Conservation (phyloP, 2,113 vertebrate species). For the Columbina picui region DNA sequence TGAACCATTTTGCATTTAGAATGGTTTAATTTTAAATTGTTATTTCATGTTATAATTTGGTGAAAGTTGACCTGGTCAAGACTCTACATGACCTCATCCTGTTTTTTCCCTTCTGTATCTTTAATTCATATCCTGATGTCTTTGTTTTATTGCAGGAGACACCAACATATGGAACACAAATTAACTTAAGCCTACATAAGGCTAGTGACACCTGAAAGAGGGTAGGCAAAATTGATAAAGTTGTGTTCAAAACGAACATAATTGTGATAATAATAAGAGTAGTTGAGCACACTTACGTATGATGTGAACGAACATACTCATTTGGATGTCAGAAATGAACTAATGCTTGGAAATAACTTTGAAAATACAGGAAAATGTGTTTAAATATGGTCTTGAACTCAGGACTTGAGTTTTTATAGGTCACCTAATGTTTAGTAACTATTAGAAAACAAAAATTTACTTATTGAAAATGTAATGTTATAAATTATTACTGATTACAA, state of each 20-base stretch:
- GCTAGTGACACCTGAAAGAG: conserved; percentile 6
- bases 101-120: background rate
- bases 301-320: background rate
- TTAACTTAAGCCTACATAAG: conserved; percentile 38
- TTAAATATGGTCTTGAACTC: background rate
- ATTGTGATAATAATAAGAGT: background rate
- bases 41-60: background rate
- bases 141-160: conserved; percentile 41
- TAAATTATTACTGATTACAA: background rate
- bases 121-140: background rate
- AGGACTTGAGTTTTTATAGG: background rate
- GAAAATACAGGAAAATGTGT: background rate
- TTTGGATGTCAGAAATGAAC: background rate
- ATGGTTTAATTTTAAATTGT: background rate
- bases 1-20: background rate
- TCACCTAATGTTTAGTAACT: background rate
- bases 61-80: background rate
- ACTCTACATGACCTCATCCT: rapidly evolving
- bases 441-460: background rate
- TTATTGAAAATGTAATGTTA: background rate
- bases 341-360: background rate
- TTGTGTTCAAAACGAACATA: background rate
- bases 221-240: background rate
- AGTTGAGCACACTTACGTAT: background rate
- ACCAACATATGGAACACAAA: conserved; percentile 37